Evolutionary conservation across 2,113 vertebrate species (phyloP).

Genomic region (Typhlomys cinereus): DNA sequence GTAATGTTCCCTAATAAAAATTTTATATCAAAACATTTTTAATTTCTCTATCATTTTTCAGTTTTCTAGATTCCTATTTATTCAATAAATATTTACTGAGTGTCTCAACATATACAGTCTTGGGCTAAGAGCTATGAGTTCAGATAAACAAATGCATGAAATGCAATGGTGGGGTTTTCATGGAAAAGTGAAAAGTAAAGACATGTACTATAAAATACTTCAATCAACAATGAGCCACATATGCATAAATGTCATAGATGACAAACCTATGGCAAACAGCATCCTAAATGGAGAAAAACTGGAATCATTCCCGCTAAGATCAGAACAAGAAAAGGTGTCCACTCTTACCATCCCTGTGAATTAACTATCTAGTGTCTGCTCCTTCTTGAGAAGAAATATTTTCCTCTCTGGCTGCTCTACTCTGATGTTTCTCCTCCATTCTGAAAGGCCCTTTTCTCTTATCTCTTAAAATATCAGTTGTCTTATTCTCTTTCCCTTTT

Average conservation of each 20-base stretch:
- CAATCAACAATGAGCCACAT: not conserved
- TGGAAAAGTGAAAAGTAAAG: not conserved
- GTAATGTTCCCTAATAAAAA: not conserved
- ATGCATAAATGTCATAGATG: too few species aligned
- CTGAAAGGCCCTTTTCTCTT: slow-evolving; percentile 29
- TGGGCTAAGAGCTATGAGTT: not conserved
- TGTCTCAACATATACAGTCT: not conserved
- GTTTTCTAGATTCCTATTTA: not conserved
- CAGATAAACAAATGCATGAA: not conserved
- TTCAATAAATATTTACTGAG: slow-evolving; percentile 29
- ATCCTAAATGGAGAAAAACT: too few species aligned
- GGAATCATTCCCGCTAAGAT: too few species aligned
- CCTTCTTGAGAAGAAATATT: slow-evolving; percentile 7
- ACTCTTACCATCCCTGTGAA: too few species aligned
- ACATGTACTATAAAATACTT: too few species aligned
- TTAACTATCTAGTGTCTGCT: not conserved
- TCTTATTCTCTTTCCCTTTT: not conserved
- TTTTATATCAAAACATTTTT: not conserved
- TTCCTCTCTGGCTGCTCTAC: not conserved
- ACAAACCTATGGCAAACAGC: too few species aligned
- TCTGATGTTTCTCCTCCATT: not conserved
- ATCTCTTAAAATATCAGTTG: not conserved
- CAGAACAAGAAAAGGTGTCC: too few species aligned
- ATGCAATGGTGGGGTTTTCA: not conserved
- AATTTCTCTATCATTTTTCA: slow-evolving; percentile 10